These are phyloP conservation scores for Alviniconcha marisindica DNA, from an alignment of 1,140 invertebrate genomes.

Conservation along the genomic window DNA sequence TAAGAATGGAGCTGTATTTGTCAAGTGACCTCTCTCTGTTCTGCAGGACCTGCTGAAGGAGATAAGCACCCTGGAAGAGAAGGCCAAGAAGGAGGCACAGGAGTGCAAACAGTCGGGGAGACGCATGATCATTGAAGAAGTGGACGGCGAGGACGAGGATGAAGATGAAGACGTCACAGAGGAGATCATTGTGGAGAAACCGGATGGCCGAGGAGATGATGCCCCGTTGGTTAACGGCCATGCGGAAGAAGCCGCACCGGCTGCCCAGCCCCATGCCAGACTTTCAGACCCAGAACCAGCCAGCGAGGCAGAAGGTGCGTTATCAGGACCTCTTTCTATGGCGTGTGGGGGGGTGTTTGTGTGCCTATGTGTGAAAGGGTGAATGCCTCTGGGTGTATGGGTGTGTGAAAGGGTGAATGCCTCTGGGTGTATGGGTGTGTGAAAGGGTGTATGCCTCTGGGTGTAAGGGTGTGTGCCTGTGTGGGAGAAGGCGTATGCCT, in stretches of 20 bases:
- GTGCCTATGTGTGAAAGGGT: too few species aligned
- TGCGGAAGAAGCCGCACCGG: not conserved
- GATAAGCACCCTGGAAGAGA: constrained; percentile 49
- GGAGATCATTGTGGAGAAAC: constrained; percentile 35
- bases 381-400: too few species aligned
- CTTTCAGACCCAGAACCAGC: too few species aligned
- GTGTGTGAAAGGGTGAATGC: too few species aligned
- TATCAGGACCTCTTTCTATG: too few species aligned
- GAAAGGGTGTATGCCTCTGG: too few species aligned
- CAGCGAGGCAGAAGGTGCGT: too few species aligned
- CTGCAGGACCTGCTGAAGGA: constrained; percentile 57
- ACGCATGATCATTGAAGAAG: constrained; percentile 70
- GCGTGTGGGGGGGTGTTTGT: too few species aligned
- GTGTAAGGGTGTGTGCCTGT: too few species aligned
- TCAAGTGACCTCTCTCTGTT: not conserved
- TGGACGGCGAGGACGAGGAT: constrained; percentile 56
- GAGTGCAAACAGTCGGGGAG: constrained; percentile 63
- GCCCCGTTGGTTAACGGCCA: not conserved
- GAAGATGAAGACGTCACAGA: constrained; percentile 40
- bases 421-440: too few species aligned
- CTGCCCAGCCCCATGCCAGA: too few species aligned
- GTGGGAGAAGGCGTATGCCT: too few species aligned
- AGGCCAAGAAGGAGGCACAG: constrained; percentile 53
- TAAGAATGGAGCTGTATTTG: not conserved
- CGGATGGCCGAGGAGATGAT: not conserved